phyloP scores from a whole-genome alignment of 2,888 invertebrate genomes.

The Eurytoma californica region DNA sequence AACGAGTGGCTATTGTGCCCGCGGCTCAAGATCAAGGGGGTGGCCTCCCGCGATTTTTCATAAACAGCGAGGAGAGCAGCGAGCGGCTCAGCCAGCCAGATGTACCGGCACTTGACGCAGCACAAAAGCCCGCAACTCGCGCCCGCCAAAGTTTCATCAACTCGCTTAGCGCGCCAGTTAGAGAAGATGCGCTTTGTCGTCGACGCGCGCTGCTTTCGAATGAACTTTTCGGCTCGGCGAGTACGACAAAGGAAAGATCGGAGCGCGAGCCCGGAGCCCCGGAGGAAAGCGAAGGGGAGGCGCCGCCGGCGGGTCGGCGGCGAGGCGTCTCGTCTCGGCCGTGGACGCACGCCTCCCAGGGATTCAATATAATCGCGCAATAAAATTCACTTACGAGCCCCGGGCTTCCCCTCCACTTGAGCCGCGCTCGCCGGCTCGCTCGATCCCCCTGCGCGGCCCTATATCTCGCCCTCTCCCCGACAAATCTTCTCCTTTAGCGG shows the following conservation, averaged over 20 bases:
- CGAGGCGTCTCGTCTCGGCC: not conserved
- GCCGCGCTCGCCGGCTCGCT: slow-evolving; percentile 14
- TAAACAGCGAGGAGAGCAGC: slow-evolving; percentile 48
- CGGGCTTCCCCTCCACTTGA: slow-evolving; percentile 9
- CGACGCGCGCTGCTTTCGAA: slow-evolving; percentile 6
- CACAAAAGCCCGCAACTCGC: slow-evolving; percentile 5
- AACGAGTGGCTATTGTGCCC: slow-evolving; percentile 16
- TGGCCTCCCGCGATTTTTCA: slow-evolving; percentile 24
- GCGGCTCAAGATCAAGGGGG: slow-evolving; percentile 4
- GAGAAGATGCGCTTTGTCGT: slow-evolving; percentile 40
- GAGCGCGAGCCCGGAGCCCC: not conserved
- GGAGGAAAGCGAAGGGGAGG: not conserved
- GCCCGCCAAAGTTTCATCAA: slow-evolving; percentile 43
- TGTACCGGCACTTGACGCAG: slow-evolving; percentile 46
- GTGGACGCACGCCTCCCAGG: slow-evolving; percentile 38
- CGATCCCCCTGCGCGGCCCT: not conserved
- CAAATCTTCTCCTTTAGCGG: not conserved
- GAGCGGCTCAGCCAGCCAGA: slow-evolving; percentile 8
- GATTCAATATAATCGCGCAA: slow-evolving; percentile 54
- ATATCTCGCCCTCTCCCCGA: not conserved
- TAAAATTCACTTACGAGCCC: slow-evolving; percentile 44
- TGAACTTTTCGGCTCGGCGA: slow-evolving; percentile 13
- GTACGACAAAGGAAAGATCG: slow-evolving; percentile 10
- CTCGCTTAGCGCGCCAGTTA: slow-evolving; percentile 7
- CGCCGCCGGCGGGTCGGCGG: not conserved